Conservation (phyloP, 2,797 vertebrate species). For the Mormyrops attenuatus region DNA sequence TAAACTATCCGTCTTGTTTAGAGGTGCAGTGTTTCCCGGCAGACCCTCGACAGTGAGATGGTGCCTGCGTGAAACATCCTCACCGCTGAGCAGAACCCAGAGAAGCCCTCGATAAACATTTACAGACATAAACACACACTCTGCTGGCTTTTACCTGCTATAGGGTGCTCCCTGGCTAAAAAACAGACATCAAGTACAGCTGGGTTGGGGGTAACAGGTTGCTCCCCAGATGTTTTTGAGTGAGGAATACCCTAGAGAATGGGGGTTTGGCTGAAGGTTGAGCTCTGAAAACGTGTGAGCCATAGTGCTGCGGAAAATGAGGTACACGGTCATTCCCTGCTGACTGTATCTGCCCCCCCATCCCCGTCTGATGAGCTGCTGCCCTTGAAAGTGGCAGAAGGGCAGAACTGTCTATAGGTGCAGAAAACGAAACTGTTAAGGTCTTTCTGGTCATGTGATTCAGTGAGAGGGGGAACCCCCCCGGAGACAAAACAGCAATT, state of each 20-base stretch:
- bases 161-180: neutral
- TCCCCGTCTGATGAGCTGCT: neutral
- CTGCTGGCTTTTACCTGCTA: neutral
- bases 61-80: neutral
- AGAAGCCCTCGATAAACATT: neutral
- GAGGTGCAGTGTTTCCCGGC: neutral
- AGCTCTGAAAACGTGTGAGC: neutral
- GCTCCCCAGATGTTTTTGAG: neutral
- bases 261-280: neutral
- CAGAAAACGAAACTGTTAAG: neutral
- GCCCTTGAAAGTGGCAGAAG: neutral
- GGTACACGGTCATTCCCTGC: neutral
- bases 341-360: neutral
- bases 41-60: neutral
- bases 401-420: neutral
- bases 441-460: constrained; percentile 1
- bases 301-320: neutral
- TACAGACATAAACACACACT: neutral
- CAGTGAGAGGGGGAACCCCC: neutral
- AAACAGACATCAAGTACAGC: neutral
- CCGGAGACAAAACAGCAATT: neutral
- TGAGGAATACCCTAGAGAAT: neutral
- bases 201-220: neutral
- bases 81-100: neutral
- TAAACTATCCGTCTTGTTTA: neutral